Base-by-base conservation (phyloP, 2,888 invertebrate species). In the Heteromurus nitidus region DNA sequence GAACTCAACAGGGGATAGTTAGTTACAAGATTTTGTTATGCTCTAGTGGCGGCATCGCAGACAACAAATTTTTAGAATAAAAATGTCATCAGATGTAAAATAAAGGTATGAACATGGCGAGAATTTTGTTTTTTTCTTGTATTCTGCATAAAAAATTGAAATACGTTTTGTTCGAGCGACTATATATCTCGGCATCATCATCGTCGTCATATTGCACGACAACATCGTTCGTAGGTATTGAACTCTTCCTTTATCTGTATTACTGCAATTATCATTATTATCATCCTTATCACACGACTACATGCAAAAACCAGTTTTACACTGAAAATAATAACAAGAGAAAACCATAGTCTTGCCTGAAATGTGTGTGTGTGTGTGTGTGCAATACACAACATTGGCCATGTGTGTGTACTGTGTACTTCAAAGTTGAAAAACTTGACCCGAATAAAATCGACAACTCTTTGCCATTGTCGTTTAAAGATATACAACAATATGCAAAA, bases 391-490 rank as follows among this genome's bases (percentile, higher is more conserved):
- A 36, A 9, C 36, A 13, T 13, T 13, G 13, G 50, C 64, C 68
- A 58, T 36, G 50, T 30, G 22, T 60, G 36, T 31, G 47, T 65
- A 1, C 11, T 18, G 20, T 42, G 18, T 18, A 18, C 60, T 77
- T 77, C n/a, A 65, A 31, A 73, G 68, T 60, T 80, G 58, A 68
- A 80, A 80, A 68, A 74, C 80, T 80, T 80, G 80, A 80, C 80
- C 80, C 74, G 80, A 80, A 80, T 80, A 80, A 73, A 73, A 80
- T 80, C 80, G 80, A 80, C 80, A 80, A 73, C 60, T 58, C 36
- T 67, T 68, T 60, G 30, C 53, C 68, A 62, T 72, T 80, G 67
- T 70, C 62, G 60, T 36, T 65, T 18, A 31, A 53, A 69, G 44
- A 74, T 18, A 30, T 75, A 31, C 47, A 55, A 60, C 1, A n/a